phyloP scores from a whole-genome alignment of 2,113 vertebrate genomes.

The Nesogale talazaci region DNA sequence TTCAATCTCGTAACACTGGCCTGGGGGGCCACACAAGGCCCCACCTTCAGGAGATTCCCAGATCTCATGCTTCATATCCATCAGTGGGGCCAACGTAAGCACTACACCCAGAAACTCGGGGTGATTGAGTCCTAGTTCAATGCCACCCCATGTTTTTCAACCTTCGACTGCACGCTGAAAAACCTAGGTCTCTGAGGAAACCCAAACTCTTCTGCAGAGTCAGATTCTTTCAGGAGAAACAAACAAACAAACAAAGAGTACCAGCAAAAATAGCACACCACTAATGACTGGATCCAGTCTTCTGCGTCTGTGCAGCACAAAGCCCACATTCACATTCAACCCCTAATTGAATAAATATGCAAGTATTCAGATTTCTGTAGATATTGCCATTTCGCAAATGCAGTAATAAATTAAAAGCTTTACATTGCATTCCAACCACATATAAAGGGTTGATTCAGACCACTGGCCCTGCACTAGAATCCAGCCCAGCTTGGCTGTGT shows the following conservation, averaged over 20 bases:
- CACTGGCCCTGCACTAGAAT: constrained; percentile 15
- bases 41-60: neutral
- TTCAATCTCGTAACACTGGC: neutral
- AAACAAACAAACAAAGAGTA: constrained; percentile 42
- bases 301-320: constrained; percentile 69
- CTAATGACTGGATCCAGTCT: constrained; percentile 73
- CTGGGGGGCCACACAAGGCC: neutral
- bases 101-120: constrained; percentile 28
- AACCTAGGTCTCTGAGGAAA: constrained; percentile 76
- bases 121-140: constrained; percentile 42
- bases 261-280: constrained; percentile 63
- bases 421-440: constrained; percentile 65
- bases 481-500: neutral
- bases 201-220: constrained; percentile 71
- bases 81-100: neutral
- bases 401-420: constrained; percentile 79
- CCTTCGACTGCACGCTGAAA: constrained; percentile 64
- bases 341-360: constrained; percentile 82
- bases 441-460: constrained; percentile 75
- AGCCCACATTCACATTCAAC: constrained; percentile 78
- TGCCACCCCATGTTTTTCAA: constrained; percentile 73
- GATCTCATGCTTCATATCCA: neutral
- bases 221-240: constrained; percentile 39
- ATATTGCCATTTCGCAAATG: constrained; percentile 78
- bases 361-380: constrained; percentile 81